phyloP scores from a whole-genome alignment of 1,140 invertebrate species.

The Teleopsis dalmanni region DNA sequence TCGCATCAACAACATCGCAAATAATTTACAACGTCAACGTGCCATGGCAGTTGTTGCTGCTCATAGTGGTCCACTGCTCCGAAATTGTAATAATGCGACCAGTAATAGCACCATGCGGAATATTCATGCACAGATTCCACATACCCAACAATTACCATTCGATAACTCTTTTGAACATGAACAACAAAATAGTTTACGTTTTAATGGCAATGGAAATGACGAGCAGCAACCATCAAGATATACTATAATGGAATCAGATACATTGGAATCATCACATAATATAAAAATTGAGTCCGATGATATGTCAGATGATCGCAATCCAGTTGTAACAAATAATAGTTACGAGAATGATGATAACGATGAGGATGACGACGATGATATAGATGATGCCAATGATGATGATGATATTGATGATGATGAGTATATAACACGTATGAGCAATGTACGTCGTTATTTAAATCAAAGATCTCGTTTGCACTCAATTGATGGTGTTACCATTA shows the following conservation, averaged over 20 bases:
- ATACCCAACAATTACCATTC: not conserved
- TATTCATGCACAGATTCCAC: not conserved
- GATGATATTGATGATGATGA: constrained; percentile 14
- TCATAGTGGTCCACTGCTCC: constrained; percentile 9
- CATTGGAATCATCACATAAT: too few relatives aligned
- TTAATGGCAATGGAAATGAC: constrained; percentile 36
- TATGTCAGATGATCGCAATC: too few relatives aligned
- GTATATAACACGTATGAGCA: too few relatives aligned
- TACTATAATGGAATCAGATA: too few relatives aligned
- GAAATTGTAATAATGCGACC: not conserved
- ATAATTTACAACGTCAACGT: constrained; percentile 32
- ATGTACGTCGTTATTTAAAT: too few relatives aligned
- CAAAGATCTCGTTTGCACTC: too few relatives aligned
- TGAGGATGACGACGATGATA: constrained; percentile 5
- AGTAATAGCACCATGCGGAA: not conserved
- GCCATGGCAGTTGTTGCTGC: constrained; percentile 15
- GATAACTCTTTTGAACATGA: constrained; percentile 36
- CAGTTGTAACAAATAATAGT: too few relatives aligned
- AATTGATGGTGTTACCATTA: too few relatives aligned
- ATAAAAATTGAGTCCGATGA: too few relatives aligned
- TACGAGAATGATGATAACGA: constrained; percentile 11
- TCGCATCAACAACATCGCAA: constrained; percentile 31
- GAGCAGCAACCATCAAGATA: constrained; percentile 20
- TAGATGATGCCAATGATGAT: constrained; percentile 12
- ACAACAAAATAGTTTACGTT: constrained; percentile 29